phyloP scores from a whole-genome alignment of 1,140 invertebrate genomes.

The Ceratosolen fusciceps region DNA sequence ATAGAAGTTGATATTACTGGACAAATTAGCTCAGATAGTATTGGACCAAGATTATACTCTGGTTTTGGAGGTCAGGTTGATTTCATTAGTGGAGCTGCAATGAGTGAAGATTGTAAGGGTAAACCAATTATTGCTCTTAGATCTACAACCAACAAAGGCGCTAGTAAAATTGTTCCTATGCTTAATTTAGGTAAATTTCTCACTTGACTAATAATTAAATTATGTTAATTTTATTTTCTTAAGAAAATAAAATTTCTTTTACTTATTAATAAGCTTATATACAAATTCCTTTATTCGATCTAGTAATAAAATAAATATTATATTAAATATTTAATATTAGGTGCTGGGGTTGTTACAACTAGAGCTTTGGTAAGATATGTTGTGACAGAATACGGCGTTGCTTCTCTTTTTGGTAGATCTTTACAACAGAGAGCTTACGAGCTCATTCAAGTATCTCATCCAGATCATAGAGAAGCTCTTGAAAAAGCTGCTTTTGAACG shows the following conservation, averaged over 20 bases:
- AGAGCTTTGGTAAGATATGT: constrained; percentile 94
- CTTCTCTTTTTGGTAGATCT: constrained; percentile 92
- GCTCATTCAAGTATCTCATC: constrained; percentile 92
- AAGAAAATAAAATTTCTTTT: background rate
- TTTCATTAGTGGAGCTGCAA: constrained; percentile 93
- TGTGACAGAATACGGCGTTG: constrained; percentile 94
- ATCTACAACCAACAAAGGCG: constrained; percentile 87
- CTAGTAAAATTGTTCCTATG: constrained; percentile 89
- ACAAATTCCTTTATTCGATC: too few relatives aligned
- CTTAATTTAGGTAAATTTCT: constrained; percentile 81
- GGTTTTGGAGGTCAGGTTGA: constrained; percentile 96
- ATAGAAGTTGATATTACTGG: constrained; percentile 97
- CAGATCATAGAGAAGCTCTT: constrained; percentile 86
- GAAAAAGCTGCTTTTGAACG: constrained; percentile 93
- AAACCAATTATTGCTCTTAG: constrained; percentile 95
- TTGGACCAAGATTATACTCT: constrained; percentile 92
- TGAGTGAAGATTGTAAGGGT: constrained; percentile 88
- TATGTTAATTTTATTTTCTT: too few relatives aligned
- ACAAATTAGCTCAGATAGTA: constrained; percentile 92
- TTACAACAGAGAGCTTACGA: constrained; percentile 91
- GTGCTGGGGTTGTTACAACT: constrained; percentile 93
- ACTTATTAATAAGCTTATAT: too few relatives aligned
- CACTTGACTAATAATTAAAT: background rate
- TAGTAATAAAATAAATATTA: too few relatives aligned
- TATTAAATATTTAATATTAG: constrained; percentile 68